These are phyloP conservation scores for Drosophila conformis DNA, from an alignment of 2,888 invertebrate genomes.

Conservation along the genomic window DNA sequence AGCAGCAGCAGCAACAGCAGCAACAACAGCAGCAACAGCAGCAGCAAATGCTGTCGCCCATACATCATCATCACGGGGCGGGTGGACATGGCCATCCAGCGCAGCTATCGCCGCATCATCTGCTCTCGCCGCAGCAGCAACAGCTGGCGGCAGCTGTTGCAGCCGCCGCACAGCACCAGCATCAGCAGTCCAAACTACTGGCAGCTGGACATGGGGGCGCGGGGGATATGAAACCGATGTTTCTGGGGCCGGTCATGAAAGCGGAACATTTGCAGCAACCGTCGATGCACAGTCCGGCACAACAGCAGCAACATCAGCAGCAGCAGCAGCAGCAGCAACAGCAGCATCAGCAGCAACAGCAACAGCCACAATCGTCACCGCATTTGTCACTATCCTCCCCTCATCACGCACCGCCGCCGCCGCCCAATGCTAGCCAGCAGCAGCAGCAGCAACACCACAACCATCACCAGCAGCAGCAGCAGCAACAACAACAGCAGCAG, in stretches of 20 bases:
- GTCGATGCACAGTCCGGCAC: constrained; percentile 80
- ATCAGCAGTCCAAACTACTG: constrained; percentile 79
- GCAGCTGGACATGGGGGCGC: constrained; percentile 43
- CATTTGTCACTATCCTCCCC: constrained; percentile 77
- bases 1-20: constrained; percentile 86
- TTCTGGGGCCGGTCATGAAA: constrained; percentile 80
- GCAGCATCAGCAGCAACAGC: constrained; percentile 69
- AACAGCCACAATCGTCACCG: constrained; percentile 57
- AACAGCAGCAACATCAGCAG: constrained; percentile 74
- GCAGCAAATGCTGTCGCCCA: constrained; percentile 81
- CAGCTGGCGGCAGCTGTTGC: constrained; percentile 82
- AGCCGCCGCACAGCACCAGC: constrained; percentile 81
- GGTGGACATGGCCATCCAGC: constrained; percentile 82
- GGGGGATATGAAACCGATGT: constrained; percentile 81
- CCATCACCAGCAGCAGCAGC: constrained; percentile 73
- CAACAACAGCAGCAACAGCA: constrained; percentile 85
- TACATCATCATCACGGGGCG: constrained; percentile 83
- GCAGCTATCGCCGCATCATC: constrained; percentile 79
- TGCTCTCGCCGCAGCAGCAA: constrained; percentile 81
- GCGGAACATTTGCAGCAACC: constrained; percentile 76
- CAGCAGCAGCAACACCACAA: constrained; percentile 74
- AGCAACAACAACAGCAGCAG: constrained; percentile 73
- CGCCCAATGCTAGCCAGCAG: constrained; percentile 37
- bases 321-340: constrained; percentile 77
- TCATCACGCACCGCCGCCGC: constrained; percentile 81